phyloP scores from a whole-genome alignment of 1,140 invertebrate genomes.

The Drosophila auraria region DNA sequence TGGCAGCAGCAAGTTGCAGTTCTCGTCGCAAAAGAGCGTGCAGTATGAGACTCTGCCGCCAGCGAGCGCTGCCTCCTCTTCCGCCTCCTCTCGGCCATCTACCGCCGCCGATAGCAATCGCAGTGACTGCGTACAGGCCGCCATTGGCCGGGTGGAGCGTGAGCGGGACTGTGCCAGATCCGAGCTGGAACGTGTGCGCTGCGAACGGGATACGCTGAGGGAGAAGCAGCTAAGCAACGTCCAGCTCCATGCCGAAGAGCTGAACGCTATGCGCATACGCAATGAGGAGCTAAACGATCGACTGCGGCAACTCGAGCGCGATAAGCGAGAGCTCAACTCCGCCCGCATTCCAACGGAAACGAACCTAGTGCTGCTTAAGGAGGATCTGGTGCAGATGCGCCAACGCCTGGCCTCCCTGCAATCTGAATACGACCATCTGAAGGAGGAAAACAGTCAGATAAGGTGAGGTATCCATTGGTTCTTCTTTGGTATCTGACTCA shows the following conservation, averaged over 20 bases:
- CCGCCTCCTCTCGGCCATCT: conserved; percentile 15
- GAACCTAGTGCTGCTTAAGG: conserved; percentile 64
- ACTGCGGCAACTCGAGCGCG: conserved; percentile 64
- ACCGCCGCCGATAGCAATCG: conserved; percentile 28
- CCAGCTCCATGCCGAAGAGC: conserved; percentile 68
- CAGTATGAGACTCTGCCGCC: conserved; percentile 46
- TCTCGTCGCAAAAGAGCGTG: conserved; percentile 46
- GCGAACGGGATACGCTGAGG: conserved; percentile 70
- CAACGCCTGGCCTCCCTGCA: conserved; percentile 46
- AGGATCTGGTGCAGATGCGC: conserved; percentile 66
- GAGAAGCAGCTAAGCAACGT: conserved; percentile 67
- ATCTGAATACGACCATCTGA: conserved; percentile 51
- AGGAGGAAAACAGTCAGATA: conserved; percentile 65
- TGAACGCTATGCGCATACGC: conserved; percentile 57
- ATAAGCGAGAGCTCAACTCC: conserved; percentile 69
- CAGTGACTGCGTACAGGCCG: conserved; percentile 77
- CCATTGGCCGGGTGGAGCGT: conserved; percentile 68
- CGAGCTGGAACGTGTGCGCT: conserved; percentile 75
- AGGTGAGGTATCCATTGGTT: conserved; percentile 44
- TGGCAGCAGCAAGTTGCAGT: conserved; percentile 4
- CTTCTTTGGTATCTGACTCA: not conserved
- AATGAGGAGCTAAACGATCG: conserved; percentile 62
- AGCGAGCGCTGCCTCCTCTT: not conserved
- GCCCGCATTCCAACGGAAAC: conserved; percentile 70
- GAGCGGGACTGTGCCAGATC: conserved; percentile 74